Base-by-base conservation (phyloP, 1,140 invertebrate species). In the Polyergus mexicanus region DNA sequence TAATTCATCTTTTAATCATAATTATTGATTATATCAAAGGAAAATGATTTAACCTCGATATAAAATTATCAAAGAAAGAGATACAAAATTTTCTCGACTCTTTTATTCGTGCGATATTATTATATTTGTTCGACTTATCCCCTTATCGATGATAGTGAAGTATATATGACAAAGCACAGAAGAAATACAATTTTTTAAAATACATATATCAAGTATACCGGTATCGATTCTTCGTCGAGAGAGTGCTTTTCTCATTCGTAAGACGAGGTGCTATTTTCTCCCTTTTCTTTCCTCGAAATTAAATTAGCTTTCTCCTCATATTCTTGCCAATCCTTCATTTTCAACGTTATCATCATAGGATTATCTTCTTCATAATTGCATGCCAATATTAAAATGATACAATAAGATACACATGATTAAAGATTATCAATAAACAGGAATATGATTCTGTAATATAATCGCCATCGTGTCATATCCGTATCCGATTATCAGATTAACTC, bases 241-340 rank as follows among this genome's bases (percentile, higher is more conserved):
- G 44, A 71, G 85, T 84, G 44, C 28, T 72, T 58, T 89, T 75
- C 75, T 86, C 78, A 75, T 87, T 89, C 85, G 10, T 51, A 41
- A 88, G 74, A 86, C 71, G 86, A 90, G 88, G 74, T 86, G 86
- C 84, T 84, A 91, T 90, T 89, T 89, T 92, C 91, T 83, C 86
- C 87, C 66, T 66, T 35, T 74, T 66, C 86, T 66, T 62, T 32
- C 72, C 25, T 47, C 63, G 65, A 72, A 75, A n/a, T 51, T 62
- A 47, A 81, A 86, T 71, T 68, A 62, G 66, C 76, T 72, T 69
- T 10, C 47, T 81, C 69, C 19, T 44, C 13, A 5, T 65, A 16
- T 19, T n/a, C 3, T 54, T 78, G 0, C 19, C 44, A 32, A 13
- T 66, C n/a, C 66, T 35, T 63, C 0, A 32, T 38, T 35, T 66